Conservation (phyloP, 2,888 invertebrate species). For the Hypolimnas misippus region DNA sequence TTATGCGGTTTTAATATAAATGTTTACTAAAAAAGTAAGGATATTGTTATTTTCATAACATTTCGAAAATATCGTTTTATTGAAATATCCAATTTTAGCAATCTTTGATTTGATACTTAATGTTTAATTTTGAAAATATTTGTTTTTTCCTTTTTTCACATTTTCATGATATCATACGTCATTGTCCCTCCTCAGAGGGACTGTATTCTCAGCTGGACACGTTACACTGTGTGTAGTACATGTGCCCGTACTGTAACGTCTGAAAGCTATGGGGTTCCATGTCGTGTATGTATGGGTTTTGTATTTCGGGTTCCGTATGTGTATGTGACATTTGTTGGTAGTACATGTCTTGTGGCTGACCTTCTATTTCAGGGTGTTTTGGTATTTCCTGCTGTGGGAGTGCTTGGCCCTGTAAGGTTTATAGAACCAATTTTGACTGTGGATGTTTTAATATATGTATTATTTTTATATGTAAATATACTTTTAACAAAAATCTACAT, state of each 20-base stretch:
- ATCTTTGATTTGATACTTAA: no score
- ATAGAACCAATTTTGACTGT: no score
- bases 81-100: no score
- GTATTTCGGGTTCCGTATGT: slow-evolving; percentile 11
- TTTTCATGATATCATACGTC: slow-evolving; percentile 23
- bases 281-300: slow-evolving; percentile 22
- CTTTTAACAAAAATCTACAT: no score
- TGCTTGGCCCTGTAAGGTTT: slow-evolving; percentile 6
- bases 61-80: no score
- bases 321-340: slow-evolving; percentile 59
- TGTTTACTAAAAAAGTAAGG: no score
- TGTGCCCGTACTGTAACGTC: slow-evolving; percentile 46
- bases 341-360: slow-evolving; percentile 51
- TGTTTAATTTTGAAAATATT: no score
- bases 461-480: no score
- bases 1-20: no score
- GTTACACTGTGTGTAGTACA: slow-evolving; percentile 60
- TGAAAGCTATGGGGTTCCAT: slow-evolving; percentile 27
- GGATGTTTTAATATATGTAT: no score
- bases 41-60: no score
- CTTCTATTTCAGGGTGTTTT: slow-evolving; percentile 1
- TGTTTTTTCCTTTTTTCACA: no score
- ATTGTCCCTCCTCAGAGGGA: slow-evolving; percentile 35
- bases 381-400: slow-evolving; percentile 26
- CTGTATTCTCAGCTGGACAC: slow-evolving; percentile 48